Evolutionary conservation across 2,797 vertebrate genomes (phyloP).

Genomic region (Peromyscus nudipes): DNA sequence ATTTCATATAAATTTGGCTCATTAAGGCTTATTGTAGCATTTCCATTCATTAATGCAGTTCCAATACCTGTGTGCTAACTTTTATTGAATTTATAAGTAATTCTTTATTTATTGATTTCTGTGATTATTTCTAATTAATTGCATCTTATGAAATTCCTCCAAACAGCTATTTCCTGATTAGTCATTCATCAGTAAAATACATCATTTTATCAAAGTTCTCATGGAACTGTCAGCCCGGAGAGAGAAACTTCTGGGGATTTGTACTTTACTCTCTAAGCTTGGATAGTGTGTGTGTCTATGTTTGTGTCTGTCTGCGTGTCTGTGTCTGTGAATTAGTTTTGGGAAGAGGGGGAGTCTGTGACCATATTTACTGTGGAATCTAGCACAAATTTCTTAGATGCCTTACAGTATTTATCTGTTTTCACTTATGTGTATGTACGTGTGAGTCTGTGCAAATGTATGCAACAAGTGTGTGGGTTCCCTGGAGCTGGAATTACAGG

Average conservation of each 20-base stretch:
- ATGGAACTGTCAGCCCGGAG: not conserved
- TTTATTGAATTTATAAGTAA: constrained; percentile 36
- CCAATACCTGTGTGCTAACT: not conserved
- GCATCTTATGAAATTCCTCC: constrained; percentile 45
- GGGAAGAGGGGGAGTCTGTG: not conserved
- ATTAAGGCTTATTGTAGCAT: not conserved
- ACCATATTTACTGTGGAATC: constrained; percentile 12
- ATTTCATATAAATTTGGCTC: constrained; percentile 12
- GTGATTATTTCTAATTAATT: constrained; percentile 64
- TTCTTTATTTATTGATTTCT: constrained; percentile 53
- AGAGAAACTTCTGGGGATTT: not conserved
- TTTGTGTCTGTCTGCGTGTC: not conserved
- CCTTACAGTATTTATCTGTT: not conserved
- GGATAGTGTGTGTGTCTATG: not conserved
- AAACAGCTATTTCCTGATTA: constrained; percentile 34
- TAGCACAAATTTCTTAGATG: constrained; percentile 2
- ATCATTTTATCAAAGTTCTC: constrained; percentile 22
- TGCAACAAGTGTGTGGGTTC: not conserved
- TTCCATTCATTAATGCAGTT: not conserved
- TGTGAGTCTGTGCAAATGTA: not conserved
- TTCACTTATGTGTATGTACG: not conserved
- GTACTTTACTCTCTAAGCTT: constrained; percentile 9
- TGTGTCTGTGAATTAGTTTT: not conserved
- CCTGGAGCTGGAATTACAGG: not conserved
- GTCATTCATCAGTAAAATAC: constrained; percentile 35